phyloP scores from a whole-genome alignment of 2,888 invertebrate genomes.

The Schrankia costaestrigalis region DNA sequence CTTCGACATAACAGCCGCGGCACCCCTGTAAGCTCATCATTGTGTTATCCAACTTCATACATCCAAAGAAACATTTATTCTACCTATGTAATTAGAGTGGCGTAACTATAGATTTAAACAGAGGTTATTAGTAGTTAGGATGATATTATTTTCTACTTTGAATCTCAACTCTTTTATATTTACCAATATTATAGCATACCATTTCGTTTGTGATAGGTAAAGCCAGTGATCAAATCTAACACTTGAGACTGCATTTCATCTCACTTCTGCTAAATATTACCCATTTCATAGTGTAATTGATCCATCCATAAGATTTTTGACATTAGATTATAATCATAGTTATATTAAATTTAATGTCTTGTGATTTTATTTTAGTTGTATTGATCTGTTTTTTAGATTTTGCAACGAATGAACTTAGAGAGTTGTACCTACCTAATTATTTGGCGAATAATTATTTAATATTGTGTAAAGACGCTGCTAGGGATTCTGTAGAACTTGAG shows the following conservation, averaged over 20 bases:
- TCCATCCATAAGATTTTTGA: conserved; percentile 67
- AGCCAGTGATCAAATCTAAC: conserved; percentile 66
- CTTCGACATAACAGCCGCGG: conserved; percentile 63
- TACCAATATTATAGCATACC: conserved; percentile 17
- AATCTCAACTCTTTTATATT: conserved; percentile 28
- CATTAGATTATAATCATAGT: too few relatives aligned
- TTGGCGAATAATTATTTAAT: too few relatives aligned
- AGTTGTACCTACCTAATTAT: too few relatives aligned
- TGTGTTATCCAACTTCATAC: conserved; percentile 27
- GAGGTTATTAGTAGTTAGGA: conserved; percentile 25
- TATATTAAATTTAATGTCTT: too few relatives aligned
- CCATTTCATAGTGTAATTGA: conserved; percentile 52
- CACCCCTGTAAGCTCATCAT: conserved; percentile 22
- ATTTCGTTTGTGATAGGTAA: conserved; percentile 47
- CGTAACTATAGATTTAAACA: conserved; percentile 24
- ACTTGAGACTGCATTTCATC: conserved; percentile 56
- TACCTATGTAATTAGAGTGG: conserved; percentile 31
- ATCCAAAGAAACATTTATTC: conserved; percentile 37
- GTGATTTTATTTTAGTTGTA: conserved; percentile 44
- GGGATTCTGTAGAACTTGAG: too few relatives aligned
- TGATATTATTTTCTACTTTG: conserved; percentile 28
- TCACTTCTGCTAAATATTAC: conserved; percentile 45
- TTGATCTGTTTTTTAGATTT: conserved; percentile 17
- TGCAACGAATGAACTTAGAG: conserved; percentile 13
- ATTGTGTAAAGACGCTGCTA: too few relatives aligned